Evolutionary conservation across 2,888 invertebrate species (phyloP).

Genomic region (Sphinx pinastri): DNA sequence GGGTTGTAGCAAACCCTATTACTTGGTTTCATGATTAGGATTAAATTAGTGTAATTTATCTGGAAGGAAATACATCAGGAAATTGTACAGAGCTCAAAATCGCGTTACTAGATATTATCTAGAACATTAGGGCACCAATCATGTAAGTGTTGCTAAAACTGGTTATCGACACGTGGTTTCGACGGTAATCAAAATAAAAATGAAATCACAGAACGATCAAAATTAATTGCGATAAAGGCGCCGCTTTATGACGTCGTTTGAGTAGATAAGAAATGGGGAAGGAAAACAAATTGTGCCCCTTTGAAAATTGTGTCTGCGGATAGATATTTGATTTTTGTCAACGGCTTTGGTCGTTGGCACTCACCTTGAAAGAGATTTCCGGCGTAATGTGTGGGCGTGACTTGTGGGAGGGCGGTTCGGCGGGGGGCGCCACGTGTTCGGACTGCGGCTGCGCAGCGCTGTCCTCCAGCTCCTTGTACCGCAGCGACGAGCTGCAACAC

Average conservation of each 20-base stretch:
- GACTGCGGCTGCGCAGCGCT: conserved; percentile 49
- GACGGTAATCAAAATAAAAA: conserved; percentile 24
- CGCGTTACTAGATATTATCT: conserved; percentile 3
- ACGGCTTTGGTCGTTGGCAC: conserved; percentile 15
- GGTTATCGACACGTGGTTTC: conserved; percentile 24
- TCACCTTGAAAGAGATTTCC: conserved; percentile 84
- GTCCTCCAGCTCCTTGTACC: conserved; percentile 79
- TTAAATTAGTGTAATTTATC: background rate
- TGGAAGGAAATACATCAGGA: background rate
- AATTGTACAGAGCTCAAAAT: background rate
- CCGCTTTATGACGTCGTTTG: conserved; percentile 24
- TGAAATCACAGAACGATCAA: conserved; percentile 29
- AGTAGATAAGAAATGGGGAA: conserved; percentile 20
- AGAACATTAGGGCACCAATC: background rate
- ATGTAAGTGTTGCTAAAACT: background rate
- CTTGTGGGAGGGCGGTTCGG: conserved; percentile 48
- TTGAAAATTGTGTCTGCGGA: conserved; percentile 16
- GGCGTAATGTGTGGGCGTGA: conserved; percentile 67
- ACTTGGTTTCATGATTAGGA: background rate
- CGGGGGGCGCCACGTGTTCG: conserved; percentile 52
- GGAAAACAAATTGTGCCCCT: conserved; percentile 35
- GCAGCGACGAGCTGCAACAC: conserved; percentile 82
- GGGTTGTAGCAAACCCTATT: too few species aligned
- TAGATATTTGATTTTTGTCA: conserved; percentile 1
- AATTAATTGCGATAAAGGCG: conserved; percentile 24